Base-by-base conservation (phyloP, 1,140 invertebrate genomes). In the Camponotus floridanus region DNA sequence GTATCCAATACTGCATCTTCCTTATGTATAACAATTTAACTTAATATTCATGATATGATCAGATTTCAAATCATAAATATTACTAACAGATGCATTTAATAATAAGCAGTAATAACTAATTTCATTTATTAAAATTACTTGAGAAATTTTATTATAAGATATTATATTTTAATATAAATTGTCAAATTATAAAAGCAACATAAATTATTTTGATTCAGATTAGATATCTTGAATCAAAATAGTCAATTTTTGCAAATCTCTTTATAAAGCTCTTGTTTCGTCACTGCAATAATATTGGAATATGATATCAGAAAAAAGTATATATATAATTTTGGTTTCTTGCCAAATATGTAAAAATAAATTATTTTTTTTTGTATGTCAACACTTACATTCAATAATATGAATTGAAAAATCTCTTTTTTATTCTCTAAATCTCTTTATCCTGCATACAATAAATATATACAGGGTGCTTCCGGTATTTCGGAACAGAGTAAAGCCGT, bases 221-320 rank as follows among this genome's bases (percentile, higher is more conserved):
- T 33, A 13, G 55, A 70, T 42, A 81, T 81, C 45, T 67, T 79
- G 76, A 78, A 76, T 78, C 59, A 78, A 65, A 26, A 78, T 78
- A 65, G 13, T 78, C 59, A 8, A 45, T 26, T 26, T 21, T 62
- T 45, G 74, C 39, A 31, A 76, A 76, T 51, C 13, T 5, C 15
- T 18, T 0, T 51, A 51, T 51, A 51, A 51, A 51, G 15, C 48
- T 51, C 13, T 3, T 15, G 4, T 51, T 51, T 15, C 48, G 4
- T 15, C 48, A 51, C 15, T 51, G 15, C 48, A 51, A 51, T 15
- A 9, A 51, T 51, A 51, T 18, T 51, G 48, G 5, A 51, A 51
- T 51, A 4, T 51, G 48, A 51, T 51, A 51, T 51, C 48, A 51
- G 18, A 18, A 51, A 51, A 51, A 3, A 13, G 48, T 26, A 26